Evolutionary conservation across 2,797 vertebrate genomes (phyloP).

Genomic region (Dicrostonyx torquatus): DNA sequence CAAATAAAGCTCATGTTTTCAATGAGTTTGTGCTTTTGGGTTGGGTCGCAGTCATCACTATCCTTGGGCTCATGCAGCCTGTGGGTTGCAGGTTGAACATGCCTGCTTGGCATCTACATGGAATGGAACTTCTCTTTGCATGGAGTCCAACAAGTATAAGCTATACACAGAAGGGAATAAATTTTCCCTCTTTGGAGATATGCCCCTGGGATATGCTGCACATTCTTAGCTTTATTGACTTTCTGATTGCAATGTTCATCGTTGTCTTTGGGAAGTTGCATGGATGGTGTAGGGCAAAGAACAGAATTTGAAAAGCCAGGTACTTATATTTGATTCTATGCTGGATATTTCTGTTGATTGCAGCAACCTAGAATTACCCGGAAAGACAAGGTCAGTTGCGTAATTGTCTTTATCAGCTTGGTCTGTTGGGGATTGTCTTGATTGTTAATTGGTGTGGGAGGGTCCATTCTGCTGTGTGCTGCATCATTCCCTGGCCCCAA

Average conservation of each 20-base stretch:
- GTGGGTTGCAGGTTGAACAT: background rate
- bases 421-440: background rate
- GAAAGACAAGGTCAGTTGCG: background rate
- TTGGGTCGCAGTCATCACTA: background rate
- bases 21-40: background rate
- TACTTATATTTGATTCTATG: background rate
- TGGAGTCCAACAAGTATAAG: background rate
- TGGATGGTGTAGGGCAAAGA: background rate
- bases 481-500: background rate
- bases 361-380: background rate
- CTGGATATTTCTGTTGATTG: background rate
- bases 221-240: background rate
- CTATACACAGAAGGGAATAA: background rate
- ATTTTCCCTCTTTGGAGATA: background rate
- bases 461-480: background rate
- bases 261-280: background rate
- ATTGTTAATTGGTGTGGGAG: background rate
- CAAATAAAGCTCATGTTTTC: background rate
- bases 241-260: background rate
- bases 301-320: background rate
- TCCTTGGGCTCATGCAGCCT: background rate
- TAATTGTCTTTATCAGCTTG: background rate
- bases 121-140: background rate
- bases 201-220: background rate
- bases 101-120: background rate